Evolutionary conservation across 2,888 invertebrate species (phyloP), one percentile per base, ranked within the genome.

Genomic region (Epistrophella euchroma): DNA sequence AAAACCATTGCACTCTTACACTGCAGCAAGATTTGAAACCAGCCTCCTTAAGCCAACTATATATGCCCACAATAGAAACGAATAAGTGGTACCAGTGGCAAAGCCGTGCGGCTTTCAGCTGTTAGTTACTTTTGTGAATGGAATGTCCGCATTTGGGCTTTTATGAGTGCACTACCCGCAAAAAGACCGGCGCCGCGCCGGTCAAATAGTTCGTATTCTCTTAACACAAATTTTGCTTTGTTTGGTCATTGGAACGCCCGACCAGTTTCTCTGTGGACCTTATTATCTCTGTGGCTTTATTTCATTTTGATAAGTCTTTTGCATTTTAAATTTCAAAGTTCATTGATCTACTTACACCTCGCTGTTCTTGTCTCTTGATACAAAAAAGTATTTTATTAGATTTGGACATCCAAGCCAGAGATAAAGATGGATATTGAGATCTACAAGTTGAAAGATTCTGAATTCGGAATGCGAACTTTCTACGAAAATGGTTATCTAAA

Each of bases 61-160:
- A 6, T 15, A 19, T 68, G 37, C 22, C 47, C n/a, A 50, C 35
- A 68, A 50, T 50, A 68, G 40, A 70, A 47, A 43, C 55, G 2
- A 13, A n/a, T n/a, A n/a, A 32, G 11, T 66, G 32, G 47, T 47
- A 45, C 5, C 5, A 19, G 32, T 28, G 11, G 45, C 17, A 28
- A 28, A 28, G 28, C 4, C 2, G 25, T 11, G 55, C 47, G 52
- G 71, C 22, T 28, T 45, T 68, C 45, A 76, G 76, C 74, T 85
- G 85, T 64, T 70, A 77, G 81, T 76, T 72, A 76, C 77, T 81
- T 85, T 81, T 81, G 62, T 85, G 85, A 85, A 85, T 85, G 85
- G 85, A 85, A 85, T 85, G 81, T 81, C 85, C 72, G 84, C 80
- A 68, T 80, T 84, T 66, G 64, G 77, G 17, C 50, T 73, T 43